Conservation (phyloP, 2,797 vertebrate genomes). For the Anabas testudineus region DNA sequence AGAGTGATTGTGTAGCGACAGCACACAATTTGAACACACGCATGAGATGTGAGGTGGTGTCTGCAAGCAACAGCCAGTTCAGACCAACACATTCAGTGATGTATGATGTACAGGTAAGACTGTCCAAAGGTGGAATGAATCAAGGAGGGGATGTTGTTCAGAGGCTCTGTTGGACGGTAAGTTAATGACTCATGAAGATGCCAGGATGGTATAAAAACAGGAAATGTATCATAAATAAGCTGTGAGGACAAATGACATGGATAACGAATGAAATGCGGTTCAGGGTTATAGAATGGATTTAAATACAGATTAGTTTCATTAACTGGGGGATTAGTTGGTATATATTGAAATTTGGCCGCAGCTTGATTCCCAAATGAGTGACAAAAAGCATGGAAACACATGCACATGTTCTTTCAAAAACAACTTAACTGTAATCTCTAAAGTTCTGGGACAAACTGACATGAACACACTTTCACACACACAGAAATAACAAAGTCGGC, state of each 20-base stretch:
- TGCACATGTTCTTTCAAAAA: constrained; percentile 39
- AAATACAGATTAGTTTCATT: too few species aligned
- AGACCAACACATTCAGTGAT: constrained; percentile 25
- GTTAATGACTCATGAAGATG: constrained; percentile 21
- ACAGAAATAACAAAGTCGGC: constrained; percentile 37
- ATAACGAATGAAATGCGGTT: constrained; percentile 8
- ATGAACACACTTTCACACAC: constrained; percentile 14
- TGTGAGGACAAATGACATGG: constrained; percentile 16
- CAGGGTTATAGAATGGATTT: background rate
- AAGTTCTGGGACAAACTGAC: constrained; percentile 11
- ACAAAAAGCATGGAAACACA: constrained; percentile 38
- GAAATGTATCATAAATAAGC: constrained; percentile 7
- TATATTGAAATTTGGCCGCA: constrained; percentile 19
- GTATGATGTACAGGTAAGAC: background rate
- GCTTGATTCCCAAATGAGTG: constrained; percentile 18
- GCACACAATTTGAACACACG: constrained; percentile 57
- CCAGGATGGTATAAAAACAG: constrained; percentile 10
- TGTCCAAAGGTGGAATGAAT: constrained; percentile 2
- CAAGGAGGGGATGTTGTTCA: background rate
- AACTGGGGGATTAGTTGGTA: too few species aligned
- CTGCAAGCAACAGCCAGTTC: constrained; percentile 69
- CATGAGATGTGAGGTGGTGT: constrained; percentile 62
- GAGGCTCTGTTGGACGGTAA: background rate
- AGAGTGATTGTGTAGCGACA: constrained; percentile 46
- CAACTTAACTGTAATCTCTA: background rate